phyloP scores from a whole-genome alignment of 2,888 invertebrate genomes.

The Ditula angustiorana region DNA sequence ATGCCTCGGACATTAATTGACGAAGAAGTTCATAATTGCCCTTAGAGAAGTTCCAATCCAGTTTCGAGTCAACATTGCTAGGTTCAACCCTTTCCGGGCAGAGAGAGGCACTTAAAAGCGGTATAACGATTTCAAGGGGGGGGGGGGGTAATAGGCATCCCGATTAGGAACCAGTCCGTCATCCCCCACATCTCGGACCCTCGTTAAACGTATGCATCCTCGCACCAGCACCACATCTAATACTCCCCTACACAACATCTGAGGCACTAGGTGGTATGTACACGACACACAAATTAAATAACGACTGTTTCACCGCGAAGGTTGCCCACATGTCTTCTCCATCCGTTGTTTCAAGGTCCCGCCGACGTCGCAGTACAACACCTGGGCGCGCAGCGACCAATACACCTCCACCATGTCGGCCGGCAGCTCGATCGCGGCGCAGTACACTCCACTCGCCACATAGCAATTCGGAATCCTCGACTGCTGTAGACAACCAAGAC shows the following conservation, averaged over 20 bases:
- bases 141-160: not conserved
- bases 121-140: not conserved
- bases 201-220: not conserved
- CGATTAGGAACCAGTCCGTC: not conserved
- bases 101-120: not conserved
- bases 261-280: slow-evolving; percentile 3
- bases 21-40: not conserved
- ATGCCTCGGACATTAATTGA: not conserved
- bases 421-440: not conserved
- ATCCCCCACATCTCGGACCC: not conserved
- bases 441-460: not conserved
- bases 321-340: slow-evolving; percentile 10
- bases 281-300: not conserved
- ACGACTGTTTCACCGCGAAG: not conserved
- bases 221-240: no score
- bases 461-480: not conserved
- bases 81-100: no score
- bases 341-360: not conserved
- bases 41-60: not conserved
- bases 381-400: slow-evolving; percentile 7
- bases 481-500: not conserved
- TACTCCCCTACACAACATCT: slow-evolving; percentile 9
- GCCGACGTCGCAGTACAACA: not conserved
- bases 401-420: slow-evolving; percentile 1
- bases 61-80: not conserved